These are phyloP conservation scores for Aulostomus chinensis DNA, from an alignment of 2,797 vertebrate genomes.

Conservation along the genomic window DNA sequence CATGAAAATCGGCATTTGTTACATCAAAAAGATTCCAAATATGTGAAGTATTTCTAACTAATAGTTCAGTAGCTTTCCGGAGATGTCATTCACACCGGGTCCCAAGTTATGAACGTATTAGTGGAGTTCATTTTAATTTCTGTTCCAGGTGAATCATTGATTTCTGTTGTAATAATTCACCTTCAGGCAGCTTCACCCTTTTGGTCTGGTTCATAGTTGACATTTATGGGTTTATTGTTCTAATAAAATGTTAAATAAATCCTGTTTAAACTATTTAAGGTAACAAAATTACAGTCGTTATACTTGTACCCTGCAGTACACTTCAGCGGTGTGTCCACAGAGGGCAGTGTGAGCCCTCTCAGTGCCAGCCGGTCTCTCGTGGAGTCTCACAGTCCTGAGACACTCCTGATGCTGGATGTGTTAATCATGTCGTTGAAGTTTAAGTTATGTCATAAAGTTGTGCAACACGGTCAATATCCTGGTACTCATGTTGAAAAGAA, in stretches of 20 bases:
- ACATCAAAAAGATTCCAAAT: no score
- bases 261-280: conserved; percentile 12
- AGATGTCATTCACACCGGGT: no score
- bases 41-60: no score
- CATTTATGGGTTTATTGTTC: no score
- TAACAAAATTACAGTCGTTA: no score
- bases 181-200: no score
- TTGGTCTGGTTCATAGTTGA: no score
- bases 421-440: conserved; percentile 39
- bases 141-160: not conserved
- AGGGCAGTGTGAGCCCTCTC: conserved; percentile 18
- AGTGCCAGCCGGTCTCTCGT: not conserved
- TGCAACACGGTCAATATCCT: conserved; percentile 63
- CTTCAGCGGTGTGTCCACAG: conserved; percentile 58
- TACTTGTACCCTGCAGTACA: no score
- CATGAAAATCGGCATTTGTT: no score
- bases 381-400: conserved; percentile 41
- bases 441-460: no score
- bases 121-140: not conserved
- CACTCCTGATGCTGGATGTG: conserved; percentile 45
- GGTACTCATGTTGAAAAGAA: conserved; percentile 42
- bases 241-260: conserved; percentile 2
- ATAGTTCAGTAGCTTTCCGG: no score
- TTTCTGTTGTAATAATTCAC: conserved; percentile 8
- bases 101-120: not conserved